Conservation (phyloP, 2,113 vertebrate species). For the Canis aureus region DNA sequence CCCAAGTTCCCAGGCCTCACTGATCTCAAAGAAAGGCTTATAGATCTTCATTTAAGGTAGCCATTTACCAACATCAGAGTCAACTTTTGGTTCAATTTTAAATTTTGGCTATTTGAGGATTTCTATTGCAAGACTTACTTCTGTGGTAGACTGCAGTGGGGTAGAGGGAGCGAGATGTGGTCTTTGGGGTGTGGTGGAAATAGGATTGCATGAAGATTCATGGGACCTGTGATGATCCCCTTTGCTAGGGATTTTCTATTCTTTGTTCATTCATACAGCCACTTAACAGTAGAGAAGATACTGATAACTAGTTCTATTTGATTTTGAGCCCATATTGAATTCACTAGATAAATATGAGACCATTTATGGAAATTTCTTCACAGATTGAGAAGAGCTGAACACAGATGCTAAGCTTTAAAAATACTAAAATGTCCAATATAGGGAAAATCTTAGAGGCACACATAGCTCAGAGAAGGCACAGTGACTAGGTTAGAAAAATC, state of each 20-base stretch:
- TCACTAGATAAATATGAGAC: neutral
- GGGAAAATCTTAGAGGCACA: neutral
- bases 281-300: neutral
- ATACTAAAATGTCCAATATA: neutral
- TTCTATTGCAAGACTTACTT: neutral
- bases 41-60: neutral
- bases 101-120: neutral
- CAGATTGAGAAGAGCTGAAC: neutral
- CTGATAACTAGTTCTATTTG: neutral
- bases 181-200: neutral
- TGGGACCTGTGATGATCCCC: neutral
- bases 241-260: neutral
- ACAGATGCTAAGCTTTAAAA: neutral
- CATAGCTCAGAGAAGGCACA: neutral
- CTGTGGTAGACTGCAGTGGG: neutral
- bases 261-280: neutral
- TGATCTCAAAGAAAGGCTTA: neutral
- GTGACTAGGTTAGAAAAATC: neutral
- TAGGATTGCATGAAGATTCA: neutral
- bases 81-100: neutral
- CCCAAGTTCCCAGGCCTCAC: neutral
- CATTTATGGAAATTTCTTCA: neutral
- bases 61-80: neutral
- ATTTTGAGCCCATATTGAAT: neutral
- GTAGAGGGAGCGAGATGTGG: neutral